phyloP scores from a whole-genome alignment of 2,797 vertebrate species.

The Neopelma chrysocephalum region DNA sequence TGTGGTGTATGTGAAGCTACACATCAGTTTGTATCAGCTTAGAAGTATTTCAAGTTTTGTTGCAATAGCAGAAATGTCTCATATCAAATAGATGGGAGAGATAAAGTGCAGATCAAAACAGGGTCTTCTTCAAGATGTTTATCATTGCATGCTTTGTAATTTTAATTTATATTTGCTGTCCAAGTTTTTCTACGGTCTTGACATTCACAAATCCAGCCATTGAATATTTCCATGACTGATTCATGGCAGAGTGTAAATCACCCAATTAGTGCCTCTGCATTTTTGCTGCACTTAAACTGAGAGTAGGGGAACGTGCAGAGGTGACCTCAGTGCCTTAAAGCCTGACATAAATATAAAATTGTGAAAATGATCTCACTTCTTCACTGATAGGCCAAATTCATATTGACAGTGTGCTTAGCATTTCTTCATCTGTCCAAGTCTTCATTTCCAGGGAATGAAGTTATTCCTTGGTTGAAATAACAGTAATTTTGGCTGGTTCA shows the following conservation, averaged over 20 bases:
- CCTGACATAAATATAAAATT: not conserved
- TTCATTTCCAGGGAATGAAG: not conserved
- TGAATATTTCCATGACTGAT: not conserved
- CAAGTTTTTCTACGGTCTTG: not conserved
- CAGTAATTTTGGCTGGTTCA: not conserved
- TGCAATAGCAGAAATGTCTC: not conserved
- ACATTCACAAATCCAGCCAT: not conserved
- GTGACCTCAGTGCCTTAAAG: conserved; percentile 4
- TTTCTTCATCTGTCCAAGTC: not conserved
- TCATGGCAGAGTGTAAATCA: not conserved
- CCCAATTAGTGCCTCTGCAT: not conserved
- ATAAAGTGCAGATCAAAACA: not conserved
- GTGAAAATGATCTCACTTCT: not conserved
- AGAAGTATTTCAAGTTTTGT: not conserved
- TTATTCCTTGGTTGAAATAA: not conserved
- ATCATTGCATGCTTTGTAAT: not conserved
- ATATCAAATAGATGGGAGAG: not conserved
- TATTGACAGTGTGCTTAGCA: not conserved
- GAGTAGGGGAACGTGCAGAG: not conserved
- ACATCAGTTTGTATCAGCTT: not conserved
- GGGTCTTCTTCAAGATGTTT: not conserved
- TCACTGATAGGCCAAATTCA: fast-evolving
- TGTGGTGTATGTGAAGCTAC: not conserved
- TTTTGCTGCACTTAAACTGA: not conserved
- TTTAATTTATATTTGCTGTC: not conserved